Base-by-base conservation (phyloP, 2,888 invertebrate species). In the Argyresthia goedartella region DNA sequence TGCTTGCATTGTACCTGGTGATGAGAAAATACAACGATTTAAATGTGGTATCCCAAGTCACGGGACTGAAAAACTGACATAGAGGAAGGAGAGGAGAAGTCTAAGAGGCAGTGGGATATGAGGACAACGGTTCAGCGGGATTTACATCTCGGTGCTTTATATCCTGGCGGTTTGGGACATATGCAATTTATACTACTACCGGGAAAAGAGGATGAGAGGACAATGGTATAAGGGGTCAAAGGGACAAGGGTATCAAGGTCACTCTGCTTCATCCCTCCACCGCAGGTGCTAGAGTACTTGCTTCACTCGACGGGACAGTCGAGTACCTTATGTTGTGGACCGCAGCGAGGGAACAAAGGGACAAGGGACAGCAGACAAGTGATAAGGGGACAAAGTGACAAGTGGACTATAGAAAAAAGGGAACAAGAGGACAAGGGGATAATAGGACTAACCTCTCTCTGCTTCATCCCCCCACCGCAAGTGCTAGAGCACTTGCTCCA, bases 301-400 rank as follows among this genome's bases (percentile, higher is more conserved):
- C 93, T 91, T 97, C 97, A 98, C 50, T 94, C 92, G 0, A 97
- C 93, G 0, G 97, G 96, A 66, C 98, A 98, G 78, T 97, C 96
- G 53, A 95, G 88, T 0, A 95, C 93, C 73, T 97, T 97, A 86
- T 98, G 98, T 71, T n/a, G n/a, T n/a, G n/a, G n/a, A n/a, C n/a
- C n/a, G n/a, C n/a, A n/a, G n/a, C 25, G 6, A 25, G 25, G 25
- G 6, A 6, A 25, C 25, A 25, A 4, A 6, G 25, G 6, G 25
- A 25, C 25, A 25, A 25, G 6, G 25, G 6, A 25, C 2, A 25
- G 25, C 2, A 25, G 25, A 25, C 25, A 25, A 25, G 6, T 25
- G 2, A 25, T 25, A 25, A 25, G 25, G 25, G 3, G 25, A 25
- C 25, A 25, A 4, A 2, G 25, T 25, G 25, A 25, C 25, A 25